These are phyloP conservation scores for Tipula unca DNA, from an alignment of 2,888 invertebrate genomes.

Conservation along the genomic window DNA sequence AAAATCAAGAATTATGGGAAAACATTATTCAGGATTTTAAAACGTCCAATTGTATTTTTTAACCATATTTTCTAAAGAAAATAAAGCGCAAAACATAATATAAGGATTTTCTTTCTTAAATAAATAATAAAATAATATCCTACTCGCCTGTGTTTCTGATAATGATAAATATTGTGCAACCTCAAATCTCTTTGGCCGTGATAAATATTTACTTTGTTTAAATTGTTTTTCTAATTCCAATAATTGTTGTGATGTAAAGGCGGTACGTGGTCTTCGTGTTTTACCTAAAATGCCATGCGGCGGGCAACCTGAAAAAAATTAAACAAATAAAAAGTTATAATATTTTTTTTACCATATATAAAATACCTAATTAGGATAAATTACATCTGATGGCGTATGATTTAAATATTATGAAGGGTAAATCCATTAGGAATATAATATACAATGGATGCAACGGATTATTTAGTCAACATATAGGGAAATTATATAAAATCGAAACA, in stretches of 20 bases:
- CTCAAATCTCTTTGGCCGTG: conserved; percentile 95
- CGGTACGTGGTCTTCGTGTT: conserved; percentile 89
- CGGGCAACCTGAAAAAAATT: conserved; percentile 35
- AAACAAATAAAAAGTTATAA: neutral
- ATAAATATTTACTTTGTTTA: conserved; percentile 97
- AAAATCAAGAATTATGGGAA: neutral
- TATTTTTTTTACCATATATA: neutral
- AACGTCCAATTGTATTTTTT: conserved; percentile 1
- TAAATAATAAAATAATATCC: conserved; percentile 19
- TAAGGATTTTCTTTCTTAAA: neutral
- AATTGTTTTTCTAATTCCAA: conserved; percentile 97
- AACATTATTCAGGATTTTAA: conserved; percentile 17
- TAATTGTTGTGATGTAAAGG: conserved; percentile 93
- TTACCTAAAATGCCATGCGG: conserved; percentile 78
- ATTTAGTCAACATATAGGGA: neutral
- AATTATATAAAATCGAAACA: neutral
- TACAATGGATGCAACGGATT: neutral
- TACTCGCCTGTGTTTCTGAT: conserved; percentile 90
- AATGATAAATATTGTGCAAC: conserved; percentile 96
- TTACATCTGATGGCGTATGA: neutral
- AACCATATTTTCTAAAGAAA: neutral
- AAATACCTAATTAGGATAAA: neutral
- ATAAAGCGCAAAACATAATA: neutral
- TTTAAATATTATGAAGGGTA: neutral
- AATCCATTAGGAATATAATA: neutral